Base-by-base conservation (phyloP, 2,888 invertebrate species). In the Cataglyphis altisquamis region DNA sequence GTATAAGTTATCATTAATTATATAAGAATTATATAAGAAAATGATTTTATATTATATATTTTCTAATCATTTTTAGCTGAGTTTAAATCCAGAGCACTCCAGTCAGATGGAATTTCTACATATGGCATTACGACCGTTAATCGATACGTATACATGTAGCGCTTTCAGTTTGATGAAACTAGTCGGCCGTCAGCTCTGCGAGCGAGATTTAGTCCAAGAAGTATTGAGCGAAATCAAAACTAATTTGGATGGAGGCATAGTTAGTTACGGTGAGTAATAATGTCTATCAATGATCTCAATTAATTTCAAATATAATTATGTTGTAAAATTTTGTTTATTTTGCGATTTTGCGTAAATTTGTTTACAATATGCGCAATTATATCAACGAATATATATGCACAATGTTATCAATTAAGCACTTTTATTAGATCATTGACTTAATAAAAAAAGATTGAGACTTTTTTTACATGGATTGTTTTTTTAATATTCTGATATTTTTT, bases 141-240 rank as follows among this genome's bases (percentile, higher is more conserved):
- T 97, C 72, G 97, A 98, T 90, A 97, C 97, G 8, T 98, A 98
- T 94, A 95, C 96, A 60, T 95, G 96, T 32, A 97, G 97, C 21
- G 96, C 96, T 1, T 95, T 95, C 86, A 95, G 96, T 64, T 95
- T 97, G 87, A 95, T 95, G 41, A 95, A 95, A 88, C 93, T 97
- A 64, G 95, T 96, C 0, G 95, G 95, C 0, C 93, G 95, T 82
- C 95, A 96, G 70, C 95, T 97, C 78, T 89, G 97, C 3, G 97
- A 98, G 95, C 96, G 96, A 83, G 97, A 97, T 62, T 95, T 97
- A 82, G 96, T 97, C 55, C 96, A 96, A 90, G 96, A 96, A 87
- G 95, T 97, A 55, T 95, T 98, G 21, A 96, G 96, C 83, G 96
- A 97, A 82, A 96, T 98, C 91, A 96, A 96, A 66, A 96, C 95